These are phyloP conservation scores for Andrena trimmerana DNA, from an alignment of 2,888 invertebrate species.

Conservation along the genomic window DNA sequence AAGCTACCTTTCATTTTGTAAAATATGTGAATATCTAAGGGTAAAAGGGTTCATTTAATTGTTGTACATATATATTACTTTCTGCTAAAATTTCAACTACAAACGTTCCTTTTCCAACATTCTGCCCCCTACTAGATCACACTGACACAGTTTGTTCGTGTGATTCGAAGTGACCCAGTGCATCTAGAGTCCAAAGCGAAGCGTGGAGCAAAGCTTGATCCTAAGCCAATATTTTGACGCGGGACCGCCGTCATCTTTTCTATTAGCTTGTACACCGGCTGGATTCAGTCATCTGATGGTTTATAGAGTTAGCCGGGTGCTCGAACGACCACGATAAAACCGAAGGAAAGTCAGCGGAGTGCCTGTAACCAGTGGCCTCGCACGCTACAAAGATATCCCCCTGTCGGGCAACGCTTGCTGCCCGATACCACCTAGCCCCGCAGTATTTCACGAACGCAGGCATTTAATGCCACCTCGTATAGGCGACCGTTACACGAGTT, in stretches of 20 bases:
- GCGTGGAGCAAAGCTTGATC: constrained; percentile 45
- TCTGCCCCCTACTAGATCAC: background rate
- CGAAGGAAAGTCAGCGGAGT: background rate
- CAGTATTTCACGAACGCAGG: background rate
- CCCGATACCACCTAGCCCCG: background rate
- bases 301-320: constrained; percentile 17
- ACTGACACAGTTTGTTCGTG: background rate
- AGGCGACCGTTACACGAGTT: background rate
- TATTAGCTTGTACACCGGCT: constrained; percentile 13
- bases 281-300: constrained; percentile 16
- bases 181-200: constrained; percentile 20
- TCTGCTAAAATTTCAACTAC: background rate
- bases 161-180: background rate
- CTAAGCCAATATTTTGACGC: constrained; percentile 68
- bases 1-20: too few relatives aligned
- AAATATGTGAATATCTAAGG: too few relatives aligned
- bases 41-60: too few relatives aligned
- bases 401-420: background rate
- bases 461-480: background rate
- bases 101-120: background rate
- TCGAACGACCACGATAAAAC: constrained; percentile 8
- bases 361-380: constrained; percentile 6
- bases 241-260: constrained; percentile 51
- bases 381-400: background rate
- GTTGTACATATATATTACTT: too few relatives aligned